phyloP scores from a whole-genome alignment of 2,888 invertebrate species.

The Erannis defoliaria region DNA sequence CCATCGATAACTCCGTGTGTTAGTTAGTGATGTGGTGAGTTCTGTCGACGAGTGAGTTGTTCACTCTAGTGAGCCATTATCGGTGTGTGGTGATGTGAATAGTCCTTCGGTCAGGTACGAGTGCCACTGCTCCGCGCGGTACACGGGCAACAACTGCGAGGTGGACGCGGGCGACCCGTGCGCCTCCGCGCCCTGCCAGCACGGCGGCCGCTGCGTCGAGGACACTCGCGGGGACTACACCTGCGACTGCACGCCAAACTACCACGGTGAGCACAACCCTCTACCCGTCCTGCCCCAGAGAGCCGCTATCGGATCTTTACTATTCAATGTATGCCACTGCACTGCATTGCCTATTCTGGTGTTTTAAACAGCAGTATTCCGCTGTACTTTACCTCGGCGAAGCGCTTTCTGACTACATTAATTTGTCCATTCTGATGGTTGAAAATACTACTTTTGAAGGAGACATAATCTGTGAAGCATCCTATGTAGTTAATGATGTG shows the following conservation, averaged over 20 bases:
- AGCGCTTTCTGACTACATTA: no score
- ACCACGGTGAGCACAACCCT: slow-evolving; percentile 79
- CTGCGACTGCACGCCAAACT: slow-evolving; percentile 90
- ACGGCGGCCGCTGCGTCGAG: slow-evolving; percentile 88
- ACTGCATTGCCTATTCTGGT: neutral
- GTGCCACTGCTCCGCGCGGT: slow-evolving; percentile 94
- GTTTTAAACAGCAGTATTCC: no score
- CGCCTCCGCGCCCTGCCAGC: slow-evolving; percentile 89
- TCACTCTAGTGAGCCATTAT: neutral
- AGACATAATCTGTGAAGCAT: no score
- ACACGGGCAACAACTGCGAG: slow-evolving; percentile 95
- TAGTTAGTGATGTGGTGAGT: no score
- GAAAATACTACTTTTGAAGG: no score
- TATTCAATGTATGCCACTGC: no score
- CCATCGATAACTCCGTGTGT: no score
- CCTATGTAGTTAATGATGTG: no score
- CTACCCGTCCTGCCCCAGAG: neutral
- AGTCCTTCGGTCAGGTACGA: slow-evolving; percentile 85
- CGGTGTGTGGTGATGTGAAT: neutral
- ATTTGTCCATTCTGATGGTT: no score
- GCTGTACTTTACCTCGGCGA: no score
- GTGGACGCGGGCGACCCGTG: slow-evolving; percentile 93
- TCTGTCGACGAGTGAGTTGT: no score
- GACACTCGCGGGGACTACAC: slow-evolving; percentile 89
- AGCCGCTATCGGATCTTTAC: neutral